Evolutionary conservation across 1,140 invertebrate species (phyloP).

Genomic region (Anoplolepis gracilipes): DNA sequence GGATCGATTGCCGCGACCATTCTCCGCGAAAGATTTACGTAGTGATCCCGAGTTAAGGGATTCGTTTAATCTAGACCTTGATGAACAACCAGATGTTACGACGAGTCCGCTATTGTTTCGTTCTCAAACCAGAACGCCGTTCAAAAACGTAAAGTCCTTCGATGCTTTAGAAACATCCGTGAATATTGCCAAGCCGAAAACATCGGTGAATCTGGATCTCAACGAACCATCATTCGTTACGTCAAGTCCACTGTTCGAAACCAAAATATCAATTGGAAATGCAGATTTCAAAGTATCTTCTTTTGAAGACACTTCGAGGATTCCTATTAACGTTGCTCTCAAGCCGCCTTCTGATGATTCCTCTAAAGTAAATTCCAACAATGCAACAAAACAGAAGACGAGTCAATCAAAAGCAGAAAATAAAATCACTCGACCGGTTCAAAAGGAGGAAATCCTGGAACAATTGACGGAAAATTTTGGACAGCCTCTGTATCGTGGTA

Average conservation of each 20-base stretch:
- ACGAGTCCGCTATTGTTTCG: background rate
- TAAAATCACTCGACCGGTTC: background rate
- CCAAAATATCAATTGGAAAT: background rate
- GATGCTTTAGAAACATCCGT: background rate
- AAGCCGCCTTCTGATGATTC: background rate
- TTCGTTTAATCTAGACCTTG: background rate
- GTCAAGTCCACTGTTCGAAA: background rate
- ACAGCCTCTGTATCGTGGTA: conserved; percentile 49
- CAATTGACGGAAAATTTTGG: conserved; percentile 67
- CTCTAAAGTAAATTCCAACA: background rate
- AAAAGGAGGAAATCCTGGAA: conserved; percentile 64
- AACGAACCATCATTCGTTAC: background rate
- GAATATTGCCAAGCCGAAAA: background rate
- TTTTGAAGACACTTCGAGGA: background rate
- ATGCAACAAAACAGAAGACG: background rate
- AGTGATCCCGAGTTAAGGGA: background rate
- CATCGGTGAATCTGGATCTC: background rate
- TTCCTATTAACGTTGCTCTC: background rate
- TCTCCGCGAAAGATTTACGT: conserved; percentile 31
- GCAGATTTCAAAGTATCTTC: background rate
- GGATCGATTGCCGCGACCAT: conserved; percentile 78
- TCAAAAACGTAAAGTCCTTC: background rate
- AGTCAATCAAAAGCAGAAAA: background rate
- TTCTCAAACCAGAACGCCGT: background rate
- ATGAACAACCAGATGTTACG: background rate